These are phyloP conservation scores for Rutilus rutilus DNA, from an alignment of 2,113 vertebrate species.

Conservation along the genomic window DNA sequence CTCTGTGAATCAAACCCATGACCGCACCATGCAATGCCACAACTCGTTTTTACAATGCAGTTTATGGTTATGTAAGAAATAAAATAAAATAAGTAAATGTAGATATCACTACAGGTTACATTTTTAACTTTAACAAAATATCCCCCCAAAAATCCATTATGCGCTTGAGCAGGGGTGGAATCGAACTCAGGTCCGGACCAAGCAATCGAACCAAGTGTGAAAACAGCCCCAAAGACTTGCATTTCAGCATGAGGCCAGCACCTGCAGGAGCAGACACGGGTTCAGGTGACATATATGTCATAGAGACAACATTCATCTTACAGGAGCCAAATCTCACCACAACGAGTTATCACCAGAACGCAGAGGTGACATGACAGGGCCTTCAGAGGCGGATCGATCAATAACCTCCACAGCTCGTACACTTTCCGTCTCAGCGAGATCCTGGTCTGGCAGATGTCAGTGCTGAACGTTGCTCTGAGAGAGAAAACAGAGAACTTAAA, in stretches of 20 bases:
- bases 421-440: constrained; percentile 9
- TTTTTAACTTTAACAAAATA: not conserved
- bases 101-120: not conserved
- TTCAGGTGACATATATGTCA: constrained; percentile 70
- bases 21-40: not conserved
- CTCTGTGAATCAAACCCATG: not conserved
- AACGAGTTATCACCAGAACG: constrained; percentile 80
- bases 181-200: not conserved
- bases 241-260: constrained; percentile 42
- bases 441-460: not conserved
- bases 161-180: not conserved
- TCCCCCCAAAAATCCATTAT: not conserved
- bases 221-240: not conserved
- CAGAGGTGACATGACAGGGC: constrained; percentile 80
- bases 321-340: constrained; percentile 77
- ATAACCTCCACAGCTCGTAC: constrained; percentile 59
- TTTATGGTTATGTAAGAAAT: not conserved
- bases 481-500: not conserved
- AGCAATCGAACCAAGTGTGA: constrained; percentile 16
- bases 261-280: constrained; percentile 63
- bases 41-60: not conserved
- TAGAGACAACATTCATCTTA: constrained; percentile 65
- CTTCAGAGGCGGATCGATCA: constrained; percentile 78
- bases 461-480: not conserved
- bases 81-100: not conserved